Evolutionary conservation across 2,888 invertebrate genomes (phyloP).

Genomic region (Byasa hedistus): DNA sequence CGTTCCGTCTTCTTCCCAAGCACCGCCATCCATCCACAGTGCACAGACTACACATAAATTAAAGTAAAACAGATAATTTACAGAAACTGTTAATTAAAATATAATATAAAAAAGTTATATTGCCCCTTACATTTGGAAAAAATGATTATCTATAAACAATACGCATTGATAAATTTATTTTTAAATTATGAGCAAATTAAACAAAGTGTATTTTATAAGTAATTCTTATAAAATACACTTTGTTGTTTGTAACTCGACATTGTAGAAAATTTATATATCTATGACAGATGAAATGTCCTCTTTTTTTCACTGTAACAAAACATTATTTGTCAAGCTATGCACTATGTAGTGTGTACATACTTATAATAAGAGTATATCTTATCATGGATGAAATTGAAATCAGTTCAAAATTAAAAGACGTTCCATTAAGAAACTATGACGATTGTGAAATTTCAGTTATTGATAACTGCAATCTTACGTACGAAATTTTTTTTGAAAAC

Average conservation of each 20-base stretch:
- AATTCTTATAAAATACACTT: too few species aligned
- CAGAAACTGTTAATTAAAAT: not conserved
- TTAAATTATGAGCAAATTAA: too few species aligned
- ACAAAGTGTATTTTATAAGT: too few species aligned
- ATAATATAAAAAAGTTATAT: not conserved
- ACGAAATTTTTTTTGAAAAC: conserved; percentile 81
- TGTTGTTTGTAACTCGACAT: too few species aligned
- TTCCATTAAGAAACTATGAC: conserved; percentile 21
- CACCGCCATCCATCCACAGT: conserved; percentile 66
- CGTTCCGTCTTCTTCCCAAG: conserved; percentile 50
- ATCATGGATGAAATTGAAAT: conserved; percentile 44
- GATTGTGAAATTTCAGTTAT: conserved; percentile 34
- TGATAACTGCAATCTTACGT: conserved; percentile 46
- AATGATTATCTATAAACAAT: too few species aligned
- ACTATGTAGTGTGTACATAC: not conserved
- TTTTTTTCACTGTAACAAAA: not conserved
- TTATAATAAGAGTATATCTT: not conserved
- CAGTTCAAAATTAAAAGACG: conserved; percentile 25
- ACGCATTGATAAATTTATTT: too few species aligned
- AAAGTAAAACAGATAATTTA: not conserved
- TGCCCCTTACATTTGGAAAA: too few species aligned
- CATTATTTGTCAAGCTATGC: not conserved
- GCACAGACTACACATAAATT: conserved; percentile 51
- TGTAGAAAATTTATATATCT: not conserved
- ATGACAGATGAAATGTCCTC: not conserved